Base-by-base conservation (phyloP, 2,113 vertebrate genomes). In the Felis chaus region DNA sequence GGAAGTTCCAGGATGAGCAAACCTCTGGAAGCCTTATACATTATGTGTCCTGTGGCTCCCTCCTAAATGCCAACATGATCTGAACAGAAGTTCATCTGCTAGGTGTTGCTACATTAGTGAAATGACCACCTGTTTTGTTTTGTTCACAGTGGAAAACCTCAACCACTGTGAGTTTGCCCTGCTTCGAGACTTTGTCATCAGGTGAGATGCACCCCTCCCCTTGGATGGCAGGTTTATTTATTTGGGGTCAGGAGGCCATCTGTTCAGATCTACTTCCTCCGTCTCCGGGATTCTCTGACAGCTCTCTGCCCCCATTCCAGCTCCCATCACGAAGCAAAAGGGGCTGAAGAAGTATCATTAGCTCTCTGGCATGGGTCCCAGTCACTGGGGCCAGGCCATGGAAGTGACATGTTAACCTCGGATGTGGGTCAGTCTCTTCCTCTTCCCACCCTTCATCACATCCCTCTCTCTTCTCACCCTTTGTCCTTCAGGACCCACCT, bases 111-210 rank as follows among this genome's bases (percentile, higher is more conserved):
- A 33, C 65, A 3, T n/a, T 21, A 48, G 53, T 74, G 45, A 92
- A 66, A 48, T 81, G 57, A 87, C 87, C 45, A 25, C 61, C 76
- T 69, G 16, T 57, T 93, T 74, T 74, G 27, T 97, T 98, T 98
- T 85, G 71, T 98, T 98, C 98, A 13, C 98, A 99, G 99, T 99
- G 99, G 99, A 99, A 99, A 99, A 99, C 97, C 99, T 99, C 97
- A 99, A 98, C 98, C 99, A 99, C 98, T 99, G 99, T 98, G 99
- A 99, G 99, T 99, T 99, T 98, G 99, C 99, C 94, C 99, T 99
- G 53, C 99, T 99, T 95, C 99, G 99, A 98, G 99, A 99, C 98
- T 99, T 99, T 98, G 98, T 99, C 97, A 99, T 99, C 98, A 99
- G 99, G 99, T 99, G 98, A 99, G 98, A 94, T 36, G 18, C 23